Evolutionary conservation across 2,113 vertebrate species (phyloP), one percentile per base, ranked within the genome.

Genomic region (Perca flavescens): DNA sequence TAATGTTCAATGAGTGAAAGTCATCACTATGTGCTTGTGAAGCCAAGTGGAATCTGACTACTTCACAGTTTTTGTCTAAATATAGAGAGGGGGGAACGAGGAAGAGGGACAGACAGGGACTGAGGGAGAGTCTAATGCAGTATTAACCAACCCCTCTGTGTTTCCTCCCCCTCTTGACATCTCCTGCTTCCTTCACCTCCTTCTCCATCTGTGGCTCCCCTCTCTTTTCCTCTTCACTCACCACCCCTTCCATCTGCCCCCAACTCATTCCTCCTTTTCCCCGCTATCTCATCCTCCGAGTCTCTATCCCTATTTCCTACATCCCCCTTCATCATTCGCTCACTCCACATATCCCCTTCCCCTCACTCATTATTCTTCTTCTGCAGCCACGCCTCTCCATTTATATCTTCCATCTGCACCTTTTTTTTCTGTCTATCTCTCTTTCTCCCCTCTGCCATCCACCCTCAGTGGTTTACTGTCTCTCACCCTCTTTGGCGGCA

Each of bases 21-120:
- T 93, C 91, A 78, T 93, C 92, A 89, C 89, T 92, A 86, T 92
- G 88, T 60, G 63, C 73, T 70, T 70, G 85, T 89, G 91, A 93
- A 92, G 93, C 87, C 88, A 76, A 88, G 83, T 71, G 84, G 92
- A 94, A 93, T 93, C 77, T 93, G 91, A 93, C 93, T 91, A 80
- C 89, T 93, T 92, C 92, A 92, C 87, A 93, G 91, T 92, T 93
- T 92, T 88, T 85, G 80, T 93, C 91, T 95, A 95, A 94, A 94
- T 94, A 94, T 93, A 95, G 93, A 89, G 86, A 74, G 82, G 80
- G 80, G 72, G 70, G 47, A 66, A 77, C 8, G 69, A 84, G 82
- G 84, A 69, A 81, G 88, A 72, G 84, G 84, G 80, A 87, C 74
- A 84, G 87, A 72, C 77, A 84, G 76, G 86, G 88, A 86, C 83